These are phyloP conservation scores for Heliocidaris tuberculata DNA, from an alignment of 35 echinoderm and acorn worm species.

Conservation along the genomic window DNA sequence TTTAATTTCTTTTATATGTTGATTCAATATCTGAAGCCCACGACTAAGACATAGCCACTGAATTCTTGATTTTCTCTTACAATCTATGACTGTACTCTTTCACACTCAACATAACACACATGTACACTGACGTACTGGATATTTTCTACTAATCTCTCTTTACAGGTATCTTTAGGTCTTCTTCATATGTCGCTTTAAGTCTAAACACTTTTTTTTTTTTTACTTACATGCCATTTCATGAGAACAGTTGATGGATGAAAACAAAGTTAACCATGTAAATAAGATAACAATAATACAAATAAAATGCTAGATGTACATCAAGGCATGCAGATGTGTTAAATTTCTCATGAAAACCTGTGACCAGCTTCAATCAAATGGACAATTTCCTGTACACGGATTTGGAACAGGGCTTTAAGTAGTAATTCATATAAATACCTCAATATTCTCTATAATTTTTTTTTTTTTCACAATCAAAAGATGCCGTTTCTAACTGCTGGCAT, in stretches of 20 bases:
- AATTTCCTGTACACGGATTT: neutral
- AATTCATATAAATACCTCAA: neutral
- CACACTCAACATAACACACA: constrained; percentile 38
- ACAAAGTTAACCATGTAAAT: constrained; percentile 41
- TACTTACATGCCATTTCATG: constrained; percentile 6
- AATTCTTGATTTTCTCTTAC: constrained; percentile 42
- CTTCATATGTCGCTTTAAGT: constrained; percentile 19
- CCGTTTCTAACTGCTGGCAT: neutral
- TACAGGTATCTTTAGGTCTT: constrained; percentile 25
- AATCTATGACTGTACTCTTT: constrained; percentile 24
- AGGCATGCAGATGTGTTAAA: constrained; percentile 46
- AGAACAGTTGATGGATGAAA: constrained; percentile 36
- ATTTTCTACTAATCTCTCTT: constrained; percentile 15
- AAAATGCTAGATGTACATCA: constrained; percentile 49
- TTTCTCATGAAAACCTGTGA: constrained; percentile 22
- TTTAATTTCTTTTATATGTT: constrained; percentile 29
- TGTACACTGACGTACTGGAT: constrained; percentile 42
- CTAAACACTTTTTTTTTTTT: constrained; percentile 22
- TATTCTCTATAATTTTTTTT: neutral
- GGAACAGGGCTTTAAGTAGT: neutral
- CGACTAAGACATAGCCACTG: constrained; percentile 46
- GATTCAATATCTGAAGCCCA: constrained; percentile 48
- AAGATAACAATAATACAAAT: constrained; percentile 36
- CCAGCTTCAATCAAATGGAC: constrained; percentile 31
- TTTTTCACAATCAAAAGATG: neutral